Conservation (phyloP, 2,113 vertebrate species). For the Mobula birostris region DNA sequence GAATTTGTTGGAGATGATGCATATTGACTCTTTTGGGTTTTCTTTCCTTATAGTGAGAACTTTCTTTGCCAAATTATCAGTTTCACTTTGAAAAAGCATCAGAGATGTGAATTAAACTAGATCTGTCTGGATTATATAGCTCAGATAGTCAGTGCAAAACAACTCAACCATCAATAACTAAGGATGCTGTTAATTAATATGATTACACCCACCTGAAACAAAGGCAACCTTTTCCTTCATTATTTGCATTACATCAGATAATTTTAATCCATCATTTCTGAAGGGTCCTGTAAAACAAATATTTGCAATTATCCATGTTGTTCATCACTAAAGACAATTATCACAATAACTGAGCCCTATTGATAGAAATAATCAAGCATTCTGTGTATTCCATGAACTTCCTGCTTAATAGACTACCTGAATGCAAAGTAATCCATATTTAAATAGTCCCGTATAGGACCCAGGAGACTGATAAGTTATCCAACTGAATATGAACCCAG, state of each 20-base stretch:
- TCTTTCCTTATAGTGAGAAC: background rate
- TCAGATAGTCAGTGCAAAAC: background rate
- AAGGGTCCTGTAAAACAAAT: conserved; percentile 69
- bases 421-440: background rate
- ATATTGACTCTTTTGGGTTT: background rate
- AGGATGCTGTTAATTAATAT: background rate
- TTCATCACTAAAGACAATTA: background rate
- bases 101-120: background rate
- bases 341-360: background rate
- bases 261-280: conserved; percentile 90
- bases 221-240: conserved; percentile 98
- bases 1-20: background rate
- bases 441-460: background rate
- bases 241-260: conserved; percentile 87
- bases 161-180: background rate
- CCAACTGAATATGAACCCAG: background rate
- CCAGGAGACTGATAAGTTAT: conserved; percentile 13
- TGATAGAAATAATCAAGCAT: background rate
- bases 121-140: background rate
- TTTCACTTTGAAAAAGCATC: background rate
- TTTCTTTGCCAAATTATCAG: background rate
- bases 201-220: conserved; percentile 80
- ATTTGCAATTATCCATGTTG: conserved; percentile 36
- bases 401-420: background rate
- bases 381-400: background rate